Evolutionary conservation across 2,797 vertebrate species (phyloP).

Genomic region (Crocodylus rhombifer): DNA sequence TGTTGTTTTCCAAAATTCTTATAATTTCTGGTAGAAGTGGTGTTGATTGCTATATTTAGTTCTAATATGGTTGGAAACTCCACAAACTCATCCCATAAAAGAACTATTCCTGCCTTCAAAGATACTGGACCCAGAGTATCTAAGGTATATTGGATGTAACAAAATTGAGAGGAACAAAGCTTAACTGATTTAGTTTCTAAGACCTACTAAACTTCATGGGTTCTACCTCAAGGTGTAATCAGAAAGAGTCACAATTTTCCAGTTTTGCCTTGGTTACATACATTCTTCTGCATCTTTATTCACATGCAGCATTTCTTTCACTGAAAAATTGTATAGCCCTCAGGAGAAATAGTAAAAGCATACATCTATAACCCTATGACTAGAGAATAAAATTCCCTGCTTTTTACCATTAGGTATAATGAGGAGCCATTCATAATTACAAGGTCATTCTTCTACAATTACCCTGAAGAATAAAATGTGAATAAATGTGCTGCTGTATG

Average conservation of each 20-base stretch:
- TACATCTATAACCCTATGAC: neutral
- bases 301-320: neutral
- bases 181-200: no score
- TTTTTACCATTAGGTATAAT: neutral
- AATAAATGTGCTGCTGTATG: neutral
- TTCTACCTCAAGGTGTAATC: neutral
- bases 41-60: no score
- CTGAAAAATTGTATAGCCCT: neutral
- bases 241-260: neutral
- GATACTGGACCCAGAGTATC: no score
- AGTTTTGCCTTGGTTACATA: neutral
- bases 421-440: neutral
- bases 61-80: no score
- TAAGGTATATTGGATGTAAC: no score
- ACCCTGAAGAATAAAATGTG: neutral
- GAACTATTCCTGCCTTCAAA: no score
- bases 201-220: no score
- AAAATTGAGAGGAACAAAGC: no score
- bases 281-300: neutral
- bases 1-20: no score
- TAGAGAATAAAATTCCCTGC: neutral
- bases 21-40: no score
- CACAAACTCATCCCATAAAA: no score
- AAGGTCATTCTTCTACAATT: neutral
- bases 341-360: neutral